A percentile compares a stretch with the other conserved stretches of the same genome.
Conservation (phyloP, 2,113 vertebrate genomes). For the Saguinus midas region DNA sequence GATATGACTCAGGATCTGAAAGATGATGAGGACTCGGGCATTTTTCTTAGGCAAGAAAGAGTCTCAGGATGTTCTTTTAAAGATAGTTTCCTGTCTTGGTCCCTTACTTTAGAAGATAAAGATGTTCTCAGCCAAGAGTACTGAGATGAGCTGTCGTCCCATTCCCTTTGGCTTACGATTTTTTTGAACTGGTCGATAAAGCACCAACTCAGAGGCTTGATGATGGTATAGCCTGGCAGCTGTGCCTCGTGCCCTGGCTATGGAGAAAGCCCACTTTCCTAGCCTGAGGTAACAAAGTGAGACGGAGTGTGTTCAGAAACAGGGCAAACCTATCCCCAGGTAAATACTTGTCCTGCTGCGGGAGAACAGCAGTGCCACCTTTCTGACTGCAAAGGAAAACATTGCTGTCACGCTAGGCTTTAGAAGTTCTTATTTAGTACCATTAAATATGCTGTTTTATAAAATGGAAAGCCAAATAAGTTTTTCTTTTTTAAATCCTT, state of each 20-base stretch:
- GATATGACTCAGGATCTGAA: not conserved
- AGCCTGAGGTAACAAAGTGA: no score
- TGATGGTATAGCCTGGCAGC: no score
- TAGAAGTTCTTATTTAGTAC: not conserved
- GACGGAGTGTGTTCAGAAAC: not conserved
- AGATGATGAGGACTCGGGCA: not conserved
- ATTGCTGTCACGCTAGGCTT: not conserved
- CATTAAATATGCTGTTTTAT: not conserved
- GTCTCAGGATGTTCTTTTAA: not conserved
- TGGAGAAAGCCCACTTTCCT: not conserved
- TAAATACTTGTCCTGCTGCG: not conserved
- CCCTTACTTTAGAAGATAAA: not conserved
- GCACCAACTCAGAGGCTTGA: no score
- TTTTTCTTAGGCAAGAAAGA: not conserved
- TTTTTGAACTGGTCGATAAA: not conserved
- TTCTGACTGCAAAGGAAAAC: not conserved
- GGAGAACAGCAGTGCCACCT: not conserved
- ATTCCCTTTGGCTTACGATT: not conserved
- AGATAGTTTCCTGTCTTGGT: not conserved
- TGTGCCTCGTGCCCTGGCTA: no score
- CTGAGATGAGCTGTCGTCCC: not conserved
- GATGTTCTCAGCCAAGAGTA: not conserved
- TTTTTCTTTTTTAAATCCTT: not conserved
- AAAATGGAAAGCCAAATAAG: conserved; percentile 25
- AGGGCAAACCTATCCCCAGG: no score